These are phyloP conservation scores for Julus scanicus DNA, from an alignment of 2,888 invertebrate genomes.

Conservation along the genomic window DNA sequence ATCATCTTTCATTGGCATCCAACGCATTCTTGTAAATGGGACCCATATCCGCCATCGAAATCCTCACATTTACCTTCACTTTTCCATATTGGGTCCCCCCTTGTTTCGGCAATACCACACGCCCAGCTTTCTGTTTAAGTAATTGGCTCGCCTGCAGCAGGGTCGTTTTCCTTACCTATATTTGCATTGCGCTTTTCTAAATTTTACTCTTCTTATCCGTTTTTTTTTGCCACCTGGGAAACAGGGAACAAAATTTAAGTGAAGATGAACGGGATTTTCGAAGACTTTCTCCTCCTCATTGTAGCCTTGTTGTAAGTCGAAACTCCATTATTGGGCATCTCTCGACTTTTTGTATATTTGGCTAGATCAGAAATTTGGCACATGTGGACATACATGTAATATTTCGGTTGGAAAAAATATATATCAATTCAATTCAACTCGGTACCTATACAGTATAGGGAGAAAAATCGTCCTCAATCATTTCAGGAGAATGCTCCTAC, in stretches of 20 bases:
- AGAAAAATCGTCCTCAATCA: too few relatives aligned
- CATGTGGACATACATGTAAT: too few relatives aligned
- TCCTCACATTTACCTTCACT: not conserved
- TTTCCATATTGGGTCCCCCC: not conserved
- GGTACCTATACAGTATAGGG: too few relatives aligned
- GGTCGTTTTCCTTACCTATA: not conserved
- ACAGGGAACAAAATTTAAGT: not conserved
- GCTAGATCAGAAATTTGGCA: too few relatives aligned
- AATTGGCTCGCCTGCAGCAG: slow-evolving; percentile 33
- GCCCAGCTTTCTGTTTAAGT: not conserved
- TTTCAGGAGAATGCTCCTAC: too few relatives aligned
- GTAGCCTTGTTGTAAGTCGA: not conserved
- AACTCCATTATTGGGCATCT: not conserved
- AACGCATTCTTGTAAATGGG: too few relatives aligned
- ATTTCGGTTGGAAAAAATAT: too few relatives aligned
- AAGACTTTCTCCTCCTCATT: not conserved
- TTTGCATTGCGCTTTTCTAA: not conserved
- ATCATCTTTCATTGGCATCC: not conserved
- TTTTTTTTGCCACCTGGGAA: not conserved
- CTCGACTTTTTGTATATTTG: too few relatives aligned
- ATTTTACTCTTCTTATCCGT: not conserved
- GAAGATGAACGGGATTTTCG: not conserved
- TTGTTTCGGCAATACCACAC: not conserved
- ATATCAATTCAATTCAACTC: too few relatives aligned
- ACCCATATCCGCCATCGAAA: not conserved